phyloP scores from a whole-genome alignment of 2,113 vertebrate genomes.

The Hymenochirus boettgeri region DNA sequence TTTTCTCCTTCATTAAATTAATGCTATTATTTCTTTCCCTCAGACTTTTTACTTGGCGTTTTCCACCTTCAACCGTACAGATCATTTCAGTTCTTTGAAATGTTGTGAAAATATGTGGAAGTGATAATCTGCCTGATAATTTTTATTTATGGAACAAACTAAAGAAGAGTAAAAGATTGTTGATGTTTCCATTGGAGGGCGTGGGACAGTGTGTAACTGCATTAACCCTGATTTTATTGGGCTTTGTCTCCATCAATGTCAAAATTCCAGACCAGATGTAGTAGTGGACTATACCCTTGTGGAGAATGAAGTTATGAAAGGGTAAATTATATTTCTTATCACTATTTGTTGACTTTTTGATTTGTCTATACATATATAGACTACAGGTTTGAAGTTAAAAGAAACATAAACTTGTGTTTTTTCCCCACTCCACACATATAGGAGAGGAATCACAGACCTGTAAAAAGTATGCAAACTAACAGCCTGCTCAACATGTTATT shows the following conservation, averaged over 20 bases:
- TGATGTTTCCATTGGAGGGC: constrained; percentile 74
- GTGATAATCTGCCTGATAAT: constrained; percentile 52
- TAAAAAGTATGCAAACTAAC: too few species aligned
- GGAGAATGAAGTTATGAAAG: constrained; percentile 79
- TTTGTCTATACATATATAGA: too few species aligned
- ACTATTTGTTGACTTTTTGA: too few species aligned
- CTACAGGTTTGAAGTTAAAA: too few species aligned
- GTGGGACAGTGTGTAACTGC: constrained; percentile 74
- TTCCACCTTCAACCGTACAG: constrained; percentile 73
- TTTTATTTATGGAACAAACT: constrained; percentile 67
- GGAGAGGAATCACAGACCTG: too few species aligned
- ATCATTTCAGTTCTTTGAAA: constrained; percentile 71
- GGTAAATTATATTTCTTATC: too few species aligned
- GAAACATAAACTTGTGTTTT: too few species aligned
- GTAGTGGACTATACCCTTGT: constrained; percentile 88
- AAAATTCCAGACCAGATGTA: constrained; percentile 85
- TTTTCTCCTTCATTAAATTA: too few species aligned
- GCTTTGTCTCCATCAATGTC: constrained; percentile 73
- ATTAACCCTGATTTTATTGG: constrained; percentile 79
- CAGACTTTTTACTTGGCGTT: constrained; percentile 87
- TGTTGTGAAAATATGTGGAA: constrained; percentile 56
- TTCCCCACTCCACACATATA: too few species aligned
- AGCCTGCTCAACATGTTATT: too few species aligned
- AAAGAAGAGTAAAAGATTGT: constrained; percentile 51
- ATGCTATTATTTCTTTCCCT: not conserved